Base-by-base conservation (phyloP, 2,888 invertebrate genomes). In the Andrena fulva region DNA sequence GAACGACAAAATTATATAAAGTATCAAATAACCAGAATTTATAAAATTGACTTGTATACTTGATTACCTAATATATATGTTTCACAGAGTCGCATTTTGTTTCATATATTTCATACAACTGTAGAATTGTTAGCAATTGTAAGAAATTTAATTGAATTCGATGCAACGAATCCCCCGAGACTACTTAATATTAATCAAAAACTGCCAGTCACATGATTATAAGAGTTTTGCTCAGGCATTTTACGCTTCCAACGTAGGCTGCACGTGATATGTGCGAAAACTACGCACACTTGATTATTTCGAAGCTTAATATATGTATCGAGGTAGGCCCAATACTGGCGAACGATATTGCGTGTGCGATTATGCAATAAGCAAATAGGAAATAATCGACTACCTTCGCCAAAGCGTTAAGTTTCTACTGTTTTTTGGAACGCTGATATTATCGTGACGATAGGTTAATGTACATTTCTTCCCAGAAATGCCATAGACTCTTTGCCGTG, bases 281-380 rank as follows among this genome's bases (percentile, higher is more conserved):
- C 27, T 50, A 63, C 60, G 24, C 62, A 31, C 27, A 52, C 70
- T 20, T 56, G 62, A 24, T 31, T 70, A 83, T 73, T 78, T 73
- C 60, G 56, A 77, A 72, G 35, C 35, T 59, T 59, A 67, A 76
- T 71, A 59, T 62, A 67, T 16, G 56, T 68, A 76, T 56, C 56
- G 52, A 67, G 71, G 64, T 73, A 67, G 67, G 63, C 7, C 31
- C 60, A 63, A 85, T 73, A 77, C 35, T 50, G 42, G 27, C 70
- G 42, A 42, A 63, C 33, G 69, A 63, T 27, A 71, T 89, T 77
- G 87, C 89, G 87, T 85, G 89, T 80, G 42, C 70, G 85, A 85
- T 89, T 88, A 82, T 85, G 83, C 88, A 88, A 88, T 75, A 76
- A 77, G 82, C 86, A 76, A 81, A 70, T 85, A 82, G 87, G 87